Percentiles rank a stretch among this genome's conserved stretches.
These are phyloP conservation scores for Capitulum mitella DNA, from an alignment of 2,888 invertebrate species.

Conservation along the genomic window DNA sequence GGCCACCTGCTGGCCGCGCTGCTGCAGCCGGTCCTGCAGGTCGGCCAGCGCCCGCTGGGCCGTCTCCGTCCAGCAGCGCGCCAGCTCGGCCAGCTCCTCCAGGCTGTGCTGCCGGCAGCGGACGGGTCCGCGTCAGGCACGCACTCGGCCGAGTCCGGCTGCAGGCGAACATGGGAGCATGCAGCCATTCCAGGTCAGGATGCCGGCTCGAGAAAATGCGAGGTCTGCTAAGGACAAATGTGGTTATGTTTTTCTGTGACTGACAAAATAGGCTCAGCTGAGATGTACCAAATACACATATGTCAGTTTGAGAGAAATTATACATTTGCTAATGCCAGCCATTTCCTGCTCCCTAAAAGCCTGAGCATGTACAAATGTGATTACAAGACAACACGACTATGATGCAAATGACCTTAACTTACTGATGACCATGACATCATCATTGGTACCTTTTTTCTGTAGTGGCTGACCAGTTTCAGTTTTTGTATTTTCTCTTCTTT, in stretches of 20 bases:
- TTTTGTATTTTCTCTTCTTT: not conserved
- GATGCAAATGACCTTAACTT: not conserved
- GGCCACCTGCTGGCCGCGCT: not conserved
- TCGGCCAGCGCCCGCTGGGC: slow-evolving; percentile 1
- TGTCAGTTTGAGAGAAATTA: too few relatives aligned
- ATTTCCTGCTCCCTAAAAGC: too few relatives aligned
- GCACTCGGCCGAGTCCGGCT: not conserved
- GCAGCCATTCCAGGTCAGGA: too few relatives aligned
- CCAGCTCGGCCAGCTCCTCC: not conserved
- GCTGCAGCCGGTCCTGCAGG: not conserved
- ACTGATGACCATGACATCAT: not conserved
- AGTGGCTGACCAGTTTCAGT: not conserved
- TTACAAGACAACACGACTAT: not conserved
- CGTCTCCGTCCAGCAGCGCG: not conserved
- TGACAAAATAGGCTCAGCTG: too few relatives aligned
- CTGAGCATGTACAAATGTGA: too few relatives aligned
- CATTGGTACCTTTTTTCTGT: not conserved
- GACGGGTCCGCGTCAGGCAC: not conserved
- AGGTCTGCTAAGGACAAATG: too few relatives aligned
- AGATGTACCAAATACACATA: too few relatives aligned
- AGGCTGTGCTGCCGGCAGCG: not conserved
- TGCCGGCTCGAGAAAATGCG: too few relatives aligned
- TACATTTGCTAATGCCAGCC: too few relatives aligned
- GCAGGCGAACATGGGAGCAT: not conserved
- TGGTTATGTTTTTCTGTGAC: too few relatives aligned